Conservation (phyloP, 2,888 invertebrate species). For the Acanthococcus lagerstroemiae region DNA sequence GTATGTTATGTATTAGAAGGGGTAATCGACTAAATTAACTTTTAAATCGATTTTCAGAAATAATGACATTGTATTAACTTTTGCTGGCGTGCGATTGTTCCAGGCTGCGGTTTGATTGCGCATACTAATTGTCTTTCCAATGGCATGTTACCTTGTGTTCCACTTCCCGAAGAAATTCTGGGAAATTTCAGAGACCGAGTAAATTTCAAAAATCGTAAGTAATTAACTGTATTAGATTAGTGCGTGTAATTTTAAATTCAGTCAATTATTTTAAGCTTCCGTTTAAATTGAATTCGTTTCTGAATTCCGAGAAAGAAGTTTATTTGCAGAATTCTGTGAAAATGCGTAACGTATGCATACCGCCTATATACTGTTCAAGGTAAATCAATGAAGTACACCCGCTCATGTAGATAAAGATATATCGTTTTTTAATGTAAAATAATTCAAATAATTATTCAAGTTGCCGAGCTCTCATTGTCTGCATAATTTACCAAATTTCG, state of each 20-base stretch:
- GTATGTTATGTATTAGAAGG: too few species aligned
- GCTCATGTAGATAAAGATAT: too few species aligned
- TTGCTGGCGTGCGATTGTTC: slow-evolving; percentile 32
- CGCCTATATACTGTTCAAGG: too few species aligned
- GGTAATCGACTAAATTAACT: too few species aligned
- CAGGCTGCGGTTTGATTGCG: slow-evolving; percentile 59
- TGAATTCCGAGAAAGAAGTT: neutral
- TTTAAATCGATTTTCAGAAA: too few species aligned
- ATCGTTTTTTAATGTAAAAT: too few species aligned
- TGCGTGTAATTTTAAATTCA: neutral
- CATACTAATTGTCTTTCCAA: slow-evolving; percentile 59
- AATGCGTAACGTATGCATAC: too few species aligned
- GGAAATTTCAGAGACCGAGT: slow-evolving; percentile 6
- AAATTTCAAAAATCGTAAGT: slow-evolving; percentile 20
- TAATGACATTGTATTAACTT: neutral
- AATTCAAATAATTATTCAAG: too few species aligned
- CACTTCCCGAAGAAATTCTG: slow-evolving; percentile 34
- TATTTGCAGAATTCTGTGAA: too few species aligned
- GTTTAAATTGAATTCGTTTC: neutral
- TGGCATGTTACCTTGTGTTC: slow-evolving; percentile 50
- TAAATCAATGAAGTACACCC: too few species aligned
- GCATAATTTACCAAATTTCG: too few species aligned
- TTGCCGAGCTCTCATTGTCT: too few species aligned
- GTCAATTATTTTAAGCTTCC: neutral
- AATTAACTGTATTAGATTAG: neutral